Evolutionary conservation across 2,113 vertebrate genomes (phyloP), one percentile per base, ranked within the genome.

Genomic region (Pandion haliaetus): DNA sequence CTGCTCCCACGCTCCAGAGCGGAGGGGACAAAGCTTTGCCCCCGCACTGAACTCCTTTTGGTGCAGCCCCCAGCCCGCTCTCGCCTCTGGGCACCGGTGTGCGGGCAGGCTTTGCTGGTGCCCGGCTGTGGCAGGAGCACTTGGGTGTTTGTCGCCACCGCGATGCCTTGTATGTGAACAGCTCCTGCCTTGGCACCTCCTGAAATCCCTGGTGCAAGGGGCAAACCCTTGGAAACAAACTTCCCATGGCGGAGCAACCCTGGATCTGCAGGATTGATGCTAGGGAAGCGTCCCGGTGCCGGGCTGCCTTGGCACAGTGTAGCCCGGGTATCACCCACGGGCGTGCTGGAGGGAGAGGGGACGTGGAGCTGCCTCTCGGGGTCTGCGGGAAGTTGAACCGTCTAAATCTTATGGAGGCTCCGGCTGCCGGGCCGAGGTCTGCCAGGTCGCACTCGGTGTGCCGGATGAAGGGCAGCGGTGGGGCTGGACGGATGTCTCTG

Each of bases 131-230:
- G 15, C 55, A 8, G 38, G 32, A n/a, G n/a, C 4, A 0, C 19
- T 12, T 4, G 9, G 38, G 44, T 6, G 24, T 54, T 24, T 24
- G 52, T 74, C 69, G 23, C 31, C 9, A 0, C 12, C 13, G n/a
- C 3, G 4, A 13, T 2, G 2, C 4, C 1, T 17, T 6, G 36
- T 58, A 6, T 3, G 1, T 8, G 17, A 32, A 1, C 44, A 20
- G 8, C 28, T 50, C 18, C 52, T 12, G 59, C 31, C 61, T 38
- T 40, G 28, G 40, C 32, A 17, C 28, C 17, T 19, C 66, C 55
- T 14, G 4, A 12, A 44, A 38, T 32, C 25, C 63, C 63, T 17
- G 6, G 36, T 7, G 47, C 11, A 1, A 8, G 55, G 12, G 23
- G 66, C n/a, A 50, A 19, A 91, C 6, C n/a, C 50, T 11, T 21